Conservation (phyloP, 2,888 invertebrate species). For the Pherbina coryleti region DNA sequence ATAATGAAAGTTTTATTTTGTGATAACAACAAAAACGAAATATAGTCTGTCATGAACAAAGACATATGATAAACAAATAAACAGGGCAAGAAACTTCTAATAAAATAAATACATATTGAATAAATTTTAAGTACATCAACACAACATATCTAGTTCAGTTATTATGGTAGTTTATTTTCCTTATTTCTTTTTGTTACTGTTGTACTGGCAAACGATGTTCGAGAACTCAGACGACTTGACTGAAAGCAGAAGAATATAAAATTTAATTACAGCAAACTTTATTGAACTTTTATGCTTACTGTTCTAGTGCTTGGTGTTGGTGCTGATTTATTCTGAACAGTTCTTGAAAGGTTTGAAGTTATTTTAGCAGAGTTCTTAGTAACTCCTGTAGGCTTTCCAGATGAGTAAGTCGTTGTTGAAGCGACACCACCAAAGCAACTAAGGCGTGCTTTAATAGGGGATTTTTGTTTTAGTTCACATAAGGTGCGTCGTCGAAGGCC, state of each 20-base stretch:
- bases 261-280: background rate
- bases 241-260: slow-evolving; percentile 32
- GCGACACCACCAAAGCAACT: slow-evolving; percentile 33
- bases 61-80: background rate
- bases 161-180: slow-evolving; percentile 49
- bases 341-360: slow-evolving; percentile 33
- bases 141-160: background rate
- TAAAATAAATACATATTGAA: background rate
- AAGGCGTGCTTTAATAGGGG: slow-evolving; percentile 46
- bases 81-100: background rate
- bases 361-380: slow-evolving; percentile 11
- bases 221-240: slow-evolving; percentile 42
- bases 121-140: slow-evolving; percentile 2
- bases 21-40: background rate
- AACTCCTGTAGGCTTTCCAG: background rate
- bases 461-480: slow-evolving; percentile 47
- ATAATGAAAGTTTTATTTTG: no score
- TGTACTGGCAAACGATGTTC: slow-evolving; percentile 39
- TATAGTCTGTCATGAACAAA: background rate
- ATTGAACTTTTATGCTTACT: slow-evolving; percentile 26
- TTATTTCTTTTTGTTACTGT: slow-evolving; percentile 44
- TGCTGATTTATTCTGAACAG: slow-evolving; percentile 19
- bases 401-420: background rate
- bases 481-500: slow-evolving; percentile 46
- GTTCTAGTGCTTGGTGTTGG: slow-evolving; percentile 35